Evolutionary conservation across 2,888 invertebrate genomes (phyloP).

Genomic region (Fissipunctia ypsillon): DNA sequence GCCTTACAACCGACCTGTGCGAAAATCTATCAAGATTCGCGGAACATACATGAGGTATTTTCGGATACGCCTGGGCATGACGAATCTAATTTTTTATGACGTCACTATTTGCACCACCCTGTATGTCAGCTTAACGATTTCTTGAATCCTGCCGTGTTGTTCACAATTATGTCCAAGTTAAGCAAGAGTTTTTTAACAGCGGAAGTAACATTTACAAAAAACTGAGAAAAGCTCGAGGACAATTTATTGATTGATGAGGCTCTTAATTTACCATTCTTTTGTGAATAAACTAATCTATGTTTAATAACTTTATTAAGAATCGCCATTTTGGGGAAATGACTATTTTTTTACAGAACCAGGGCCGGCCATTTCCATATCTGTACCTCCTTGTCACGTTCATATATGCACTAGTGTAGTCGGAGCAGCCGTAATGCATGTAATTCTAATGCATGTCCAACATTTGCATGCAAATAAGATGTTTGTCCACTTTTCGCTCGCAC

Average conservation of each 20-base stretch:
- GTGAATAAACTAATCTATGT: not conserved
- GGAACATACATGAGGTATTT: too few species aligned
- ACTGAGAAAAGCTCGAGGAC: not conserved
- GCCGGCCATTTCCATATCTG: conserved; percentile 33
- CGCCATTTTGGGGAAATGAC: not conserved
- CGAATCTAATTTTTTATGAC: too few species aligned
- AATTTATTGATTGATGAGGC: not conserved
- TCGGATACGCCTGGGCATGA: too few species aligned
- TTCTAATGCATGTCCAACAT: conserved; percentile 64
- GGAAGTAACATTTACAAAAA: not conserved
- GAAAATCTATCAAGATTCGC: too few species aligned
- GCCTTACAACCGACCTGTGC: too few species aligned
- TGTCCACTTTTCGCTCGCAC: conserved; percentile 68
- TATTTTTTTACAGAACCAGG: not conserved
- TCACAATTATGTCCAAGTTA: not conserved
- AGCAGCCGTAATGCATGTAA: conserved; percentile 62
- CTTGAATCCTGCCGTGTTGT: not conserved
- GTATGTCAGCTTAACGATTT: not conserved
- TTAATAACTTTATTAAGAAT: not conserved
- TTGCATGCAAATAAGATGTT: conserved; percentile 77
- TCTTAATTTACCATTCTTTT: not conserved
- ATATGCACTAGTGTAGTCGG: conserved; percentile 37
- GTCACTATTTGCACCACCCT: too few species aligned
- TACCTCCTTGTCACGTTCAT: conserved; percentile 33
- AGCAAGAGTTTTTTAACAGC: not conserved